Conservation (phyloP, 1,140 invertebrate genomes). For the Heliconius nattereri region DNA sequence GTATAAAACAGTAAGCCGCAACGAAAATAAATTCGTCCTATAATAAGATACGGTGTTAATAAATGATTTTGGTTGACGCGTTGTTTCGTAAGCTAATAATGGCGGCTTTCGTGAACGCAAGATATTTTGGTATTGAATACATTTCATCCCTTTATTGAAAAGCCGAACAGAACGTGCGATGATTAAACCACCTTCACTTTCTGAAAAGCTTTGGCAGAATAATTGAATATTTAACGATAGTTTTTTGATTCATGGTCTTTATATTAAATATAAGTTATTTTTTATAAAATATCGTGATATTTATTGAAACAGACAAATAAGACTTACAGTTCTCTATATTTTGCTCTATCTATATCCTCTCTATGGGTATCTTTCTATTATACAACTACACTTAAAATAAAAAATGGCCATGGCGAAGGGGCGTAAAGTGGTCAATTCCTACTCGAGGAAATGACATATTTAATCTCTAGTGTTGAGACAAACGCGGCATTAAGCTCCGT, state of each 20-base stretch:
- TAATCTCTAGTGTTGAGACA: too few species aligned
- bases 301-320: too few species aligned
- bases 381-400: too few species aligned
- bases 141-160: slow-evolving; percentile 24
- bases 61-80: slow-evolving; percentile 11
- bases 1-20: background rate
- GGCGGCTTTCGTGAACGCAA: background rate
- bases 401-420: too few species aligned
- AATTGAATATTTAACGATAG: background rate
- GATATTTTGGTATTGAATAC: slow-evolving; percentile 26
- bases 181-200: slow-evolving; percentile 13
- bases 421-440: too few species aligned
- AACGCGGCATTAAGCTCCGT: too few species aligned
- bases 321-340: too few species aligned
- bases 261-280: background rate
- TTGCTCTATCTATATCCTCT: too few species aligned
- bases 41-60: slow-evolving; percentile 14
- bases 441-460: too few species aligned
- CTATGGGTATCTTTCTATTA: too few species aligned
- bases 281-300: too few species aligned
- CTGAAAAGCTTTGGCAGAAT: background rate
- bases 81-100: slow-evolving; percentile 18
- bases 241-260: background rate
- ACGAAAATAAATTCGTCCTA: slow-evolving; percentile 15
- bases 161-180: background rate